Evolutionary conservation across 2,113 vertebrate species (phyloP), one percentile per base, ranked within the genome.

Genomic region (Sula dactylatra): DNA sequence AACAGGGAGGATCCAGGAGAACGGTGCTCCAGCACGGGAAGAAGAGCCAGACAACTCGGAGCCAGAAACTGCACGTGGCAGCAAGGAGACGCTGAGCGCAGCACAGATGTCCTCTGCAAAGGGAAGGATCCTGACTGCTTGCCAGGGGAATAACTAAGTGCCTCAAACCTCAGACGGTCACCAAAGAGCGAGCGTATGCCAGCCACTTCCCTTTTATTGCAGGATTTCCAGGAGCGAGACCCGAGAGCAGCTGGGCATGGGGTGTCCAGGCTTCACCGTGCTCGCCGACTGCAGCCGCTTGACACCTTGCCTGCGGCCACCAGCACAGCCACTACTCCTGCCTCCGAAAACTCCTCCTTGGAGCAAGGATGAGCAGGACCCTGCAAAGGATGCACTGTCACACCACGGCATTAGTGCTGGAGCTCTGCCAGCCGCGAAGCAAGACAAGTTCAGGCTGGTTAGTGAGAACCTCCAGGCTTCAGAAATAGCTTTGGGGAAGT

Each of bases 401-500:
- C 55, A 11, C 2, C 69, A 0, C 0, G 0, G 64, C 9, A 3
- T 3, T 2, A n/a, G 12, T 0, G 22, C 72, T 40, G 7, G 0
- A 6, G 29, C 56, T 45, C 52, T 11, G 14, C 27, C 50, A 49
- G 72, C 12, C 7, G 1, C 2, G 0, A 29, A 67, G 71, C 47
- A 18, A 45, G 73, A 49, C 31, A 5, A 67, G 66, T 6, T 86
- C 34, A 22, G 16, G 82, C 44, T 36, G 79, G 25, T 49, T 26
- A 73, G 71, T 2, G 62, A 93, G 82, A 97, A 49, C 82, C 66
- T 58, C 62, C 62, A 2, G 6, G 66, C 21, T 66, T 15, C 93
- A 94, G 58, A 97, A 97, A 96, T 86, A 94, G 83, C 82, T 92
- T 20, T 94, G 80, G 71, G 93, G 96, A 97, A 96, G 95, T 4